Evolutionary conservation across 2,797 vertebrate species (phyloP), one percentile per base, ranked within the genome.

Genomic region (Amblyopsis hoosieri): DNA sequence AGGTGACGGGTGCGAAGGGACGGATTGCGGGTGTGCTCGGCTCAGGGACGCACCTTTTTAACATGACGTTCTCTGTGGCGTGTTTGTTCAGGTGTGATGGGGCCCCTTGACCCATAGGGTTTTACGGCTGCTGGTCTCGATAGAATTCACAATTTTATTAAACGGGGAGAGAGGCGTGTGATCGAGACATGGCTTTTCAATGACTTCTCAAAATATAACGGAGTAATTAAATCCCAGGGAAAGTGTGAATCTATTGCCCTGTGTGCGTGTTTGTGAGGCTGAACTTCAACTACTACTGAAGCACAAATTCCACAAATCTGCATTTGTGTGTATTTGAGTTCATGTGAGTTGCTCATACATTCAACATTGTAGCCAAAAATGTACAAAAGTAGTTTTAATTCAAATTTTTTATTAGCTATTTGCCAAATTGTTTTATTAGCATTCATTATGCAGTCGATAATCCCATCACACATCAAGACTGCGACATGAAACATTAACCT

Each of bases 11-110:
- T 31, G 14, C 33, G 19, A 13, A 37, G 8, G 37, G 37, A 33
- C 17, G 31, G 37, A 33, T 45, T n/a, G 45, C n/a, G 14, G 31
- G 37, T 33, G 29, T 51, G n/a, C 45, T 13, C 23, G 23, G 7
- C 23, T 60, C 23, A 48, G 17, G 31, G n/a, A 37, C 45, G 42
- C 45, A 31, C 19, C 45, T 49, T 23, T 19, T 45, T 8, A 13
- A 19, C 8, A 12, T 1, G 45, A 31, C 31, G 4, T 33, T 84
- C 82, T 92, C 88, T 80, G 89, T 76, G 42, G 74, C 19, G 56
- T 96, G 93, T 97, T 97, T 97, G 85, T 88, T 94, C 95, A 97
- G 96, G 94, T 97, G 96, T 81, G 72, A 83, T 47, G 0, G 56
- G 71, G 82, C 84, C 31, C 86, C 86, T 86, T 77, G 84, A 87